Percentiles rank a stretch among this genome's conserved stretches.
These are phyloP conservation scores for Sarcophaga subvicina DNA, from an alignment of 2,888 invertebrate species.

Conservation along the genomic window DNA sequence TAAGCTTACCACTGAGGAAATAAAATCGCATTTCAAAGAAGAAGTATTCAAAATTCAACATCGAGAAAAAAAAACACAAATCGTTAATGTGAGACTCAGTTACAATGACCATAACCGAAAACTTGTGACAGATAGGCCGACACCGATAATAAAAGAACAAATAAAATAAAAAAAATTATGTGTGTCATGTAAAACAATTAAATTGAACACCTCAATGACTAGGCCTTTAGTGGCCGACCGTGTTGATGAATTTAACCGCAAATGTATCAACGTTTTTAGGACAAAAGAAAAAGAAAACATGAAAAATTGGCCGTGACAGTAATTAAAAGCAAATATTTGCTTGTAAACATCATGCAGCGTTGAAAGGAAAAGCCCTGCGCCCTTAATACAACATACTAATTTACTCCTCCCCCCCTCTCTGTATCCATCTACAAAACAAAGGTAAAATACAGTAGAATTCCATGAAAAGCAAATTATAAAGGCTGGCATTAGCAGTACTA, in stretches of 20 bases:
- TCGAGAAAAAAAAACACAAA: slow-evolving; percentile 7
- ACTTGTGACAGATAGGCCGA: too few relatives aligned
- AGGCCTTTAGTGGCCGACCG: background rate
- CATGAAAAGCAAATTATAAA: too few relatives aligned
- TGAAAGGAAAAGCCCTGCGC: too few relatives aligned
- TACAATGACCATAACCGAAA: too few relatives aligned
- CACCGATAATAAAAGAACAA: background rate
- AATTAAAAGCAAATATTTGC: slow-evolving; percentile 22
- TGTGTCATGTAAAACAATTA: slow-evolving; percentile 51
- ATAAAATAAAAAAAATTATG: slow-evolving; percentile 19
- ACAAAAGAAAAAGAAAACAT: slow-evolving; percentile 22
- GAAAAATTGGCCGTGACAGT: slow-evolving; percentile 53
- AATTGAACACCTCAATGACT: slow-evolving; percentile 30
- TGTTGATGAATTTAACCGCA: background rate
- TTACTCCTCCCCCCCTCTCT: too few relatives aligned
- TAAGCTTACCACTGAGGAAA: background rate
- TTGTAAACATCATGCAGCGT: too few relatives aligned
- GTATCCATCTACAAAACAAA: too few relatives aligned
- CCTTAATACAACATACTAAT: too few relatives aligned
- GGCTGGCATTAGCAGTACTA: too few relatives aligned
- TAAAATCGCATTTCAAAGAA: background rate
- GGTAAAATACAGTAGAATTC: too few relatives aligned
- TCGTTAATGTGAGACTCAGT: background rate
- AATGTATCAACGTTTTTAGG: background rate
- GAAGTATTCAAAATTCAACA: background rate